Evolutionary conservation across 2,113 vertebrate genomes (phyloP), one percentile per base, ranked within the genome.

Genomic region (Picathartes gymnocephalus): DNA sequence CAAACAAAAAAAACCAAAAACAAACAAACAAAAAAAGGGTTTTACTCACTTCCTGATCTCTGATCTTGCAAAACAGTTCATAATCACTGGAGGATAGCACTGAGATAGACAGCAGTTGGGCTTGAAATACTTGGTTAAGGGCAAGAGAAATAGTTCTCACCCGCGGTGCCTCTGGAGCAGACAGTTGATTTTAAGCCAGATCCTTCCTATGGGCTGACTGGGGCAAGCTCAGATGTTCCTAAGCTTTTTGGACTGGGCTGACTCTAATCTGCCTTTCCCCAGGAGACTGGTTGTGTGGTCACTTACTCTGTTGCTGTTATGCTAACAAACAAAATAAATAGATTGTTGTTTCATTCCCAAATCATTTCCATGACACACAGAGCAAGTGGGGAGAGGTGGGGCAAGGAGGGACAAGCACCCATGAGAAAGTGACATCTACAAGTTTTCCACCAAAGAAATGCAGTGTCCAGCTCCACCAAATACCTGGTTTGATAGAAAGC

Each of bases 1-100:
- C n/a, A n/a, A n/a, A n/a, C n/a, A n/a, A n/a, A n/a, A n/a, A n/a
- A n/a, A n/a, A n/a, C n/a, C n/a, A n/a, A n/a, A n/a, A n/a, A n/a
- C n/a, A n/a, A n/a, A n/a, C n/a, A n/a, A n/a, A n/a, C n/a, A n/a
- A n/a, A 25, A 65, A 11, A 81, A 50, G 18, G 10, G 31, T 82
- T 94, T 92, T 86, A 80, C 21, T 92, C 23, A 82, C 35, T 94
- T 95, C 79, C 74, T 80, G 62, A 82, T 61, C 54, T 86, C 92
- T 35, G 33, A 51, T 88, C 72, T 92, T 94, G 71, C 54, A 72
- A 76, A 88, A 80, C 23, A 88, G 33, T 78, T 92, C 65, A 39
- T 25, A 58, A 77, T 44, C 71, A 61, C 58, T 66, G 39, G 80
- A 90, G 42, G 56, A 83, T 2, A 73, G 33, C 9, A 30, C 80